Conservation (phyloP, 2,113 vertebrate species). For the Mesembrinibis cayennensis region DNA sequence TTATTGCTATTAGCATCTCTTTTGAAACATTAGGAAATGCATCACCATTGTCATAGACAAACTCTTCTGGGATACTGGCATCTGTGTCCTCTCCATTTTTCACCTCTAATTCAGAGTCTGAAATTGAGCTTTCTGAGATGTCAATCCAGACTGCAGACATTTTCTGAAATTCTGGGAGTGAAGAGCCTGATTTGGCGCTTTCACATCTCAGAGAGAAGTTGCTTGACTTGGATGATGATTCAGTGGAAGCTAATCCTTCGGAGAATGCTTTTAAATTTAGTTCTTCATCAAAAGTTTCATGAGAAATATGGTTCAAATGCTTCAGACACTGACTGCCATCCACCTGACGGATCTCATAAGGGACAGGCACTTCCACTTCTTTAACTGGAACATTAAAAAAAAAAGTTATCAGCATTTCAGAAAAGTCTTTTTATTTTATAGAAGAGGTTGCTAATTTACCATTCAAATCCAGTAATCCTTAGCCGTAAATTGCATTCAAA, state of each 20-base stretch:
- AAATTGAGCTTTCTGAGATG: conserved; percentile 36
- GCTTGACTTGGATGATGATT: not conserved
- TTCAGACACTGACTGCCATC: not conserved
- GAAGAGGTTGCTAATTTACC: not conserved
- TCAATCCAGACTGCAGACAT: conserved; percentile 49
- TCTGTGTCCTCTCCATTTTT: conserved; percentile 12
- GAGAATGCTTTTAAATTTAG: not conserved
- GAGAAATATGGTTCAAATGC: not conserved
- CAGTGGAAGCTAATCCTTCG: not conserved
- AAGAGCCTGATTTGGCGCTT: not conserved
- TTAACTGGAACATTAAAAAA: not conserved
- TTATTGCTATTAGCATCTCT: not conserved
- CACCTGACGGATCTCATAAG: not conserved
- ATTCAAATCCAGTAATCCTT: not conserved
- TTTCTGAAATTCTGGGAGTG: conserved; percentile 64
- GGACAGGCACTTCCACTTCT: not conserved
- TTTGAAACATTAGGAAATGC: not conserved
- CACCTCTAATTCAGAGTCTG: conserved; percentile 29
- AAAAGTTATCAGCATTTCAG: not conserved
- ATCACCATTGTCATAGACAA: not conserved
- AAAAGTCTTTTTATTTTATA: not conserved
- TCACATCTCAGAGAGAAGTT: not conserved
- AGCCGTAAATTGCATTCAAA: not conserved
- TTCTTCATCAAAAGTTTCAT: not conserved
- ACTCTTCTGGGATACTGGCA: not conserved